Base-by-base conservation (phyloP, 2,888 invertebrate species). In the Chelonus formosanus region DNA sequence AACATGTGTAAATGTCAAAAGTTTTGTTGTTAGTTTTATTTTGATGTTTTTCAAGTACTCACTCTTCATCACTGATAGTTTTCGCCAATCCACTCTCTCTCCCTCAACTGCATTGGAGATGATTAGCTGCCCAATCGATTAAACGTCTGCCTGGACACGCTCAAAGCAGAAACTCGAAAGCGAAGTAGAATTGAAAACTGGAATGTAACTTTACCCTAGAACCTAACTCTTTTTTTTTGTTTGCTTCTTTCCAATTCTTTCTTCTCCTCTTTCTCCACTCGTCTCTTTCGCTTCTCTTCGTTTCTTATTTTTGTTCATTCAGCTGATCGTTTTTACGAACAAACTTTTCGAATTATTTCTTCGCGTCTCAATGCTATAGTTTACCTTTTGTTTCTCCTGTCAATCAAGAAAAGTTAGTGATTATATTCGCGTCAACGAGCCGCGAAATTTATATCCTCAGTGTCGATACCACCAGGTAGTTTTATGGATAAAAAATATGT, bases 391-490 rank as follows among this genome's bases (percentile, higher is more conserved):
- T 67, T 70, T 52, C 63, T 43, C 64, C 35, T 58, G 68, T 69
- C 65, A 61, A 66, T 67, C 59, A 67, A 66, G 58, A 65, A 71
- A 72, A 71, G 69, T 71, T 72, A 6, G 66, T 48, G 70, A 70
- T 72, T 70, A 67, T 65, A 60, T 69, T 63, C 71, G 67, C 70
- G 60, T 65, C 69, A 69, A 67, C 57, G 69, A 67, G 52, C 63
- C 63, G 64, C 57, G 63, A 71, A 70, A 71, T 69, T 69, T 72
- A 71, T 72, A 69, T 71, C 61, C 31, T 43, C 66, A 67, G 57
- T 53, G 70, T 70, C 70, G 56, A 55, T 63, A 59, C 5, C 67
- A 58, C 4, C 57, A 54, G 44, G 58, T 36, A 32, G 57, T 59
- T 58, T 4, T 6, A 40, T 2, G 20, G 5, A 10, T 20, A 48